Evolutionary conservation across 2,113 vertebrate species (phyloP).

Genomic region (Ia io): DNA sequence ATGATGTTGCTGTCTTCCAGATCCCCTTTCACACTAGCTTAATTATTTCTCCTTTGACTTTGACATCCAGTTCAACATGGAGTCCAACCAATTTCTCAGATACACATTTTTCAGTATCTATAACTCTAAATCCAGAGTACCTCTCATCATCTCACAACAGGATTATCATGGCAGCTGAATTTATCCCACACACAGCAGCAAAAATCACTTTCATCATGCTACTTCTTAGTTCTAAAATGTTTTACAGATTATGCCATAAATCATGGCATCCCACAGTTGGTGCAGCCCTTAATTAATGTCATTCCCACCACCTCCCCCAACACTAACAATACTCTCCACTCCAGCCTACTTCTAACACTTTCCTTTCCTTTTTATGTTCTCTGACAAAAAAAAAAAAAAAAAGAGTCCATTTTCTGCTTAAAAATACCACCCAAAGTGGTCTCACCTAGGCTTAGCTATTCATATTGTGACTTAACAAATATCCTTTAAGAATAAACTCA

Average conservation of each 20-base stretch:
- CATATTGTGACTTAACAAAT: background rate
- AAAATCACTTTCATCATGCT: background rate
- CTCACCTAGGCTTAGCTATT: background rate
- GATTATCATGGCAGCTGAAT: background rate
- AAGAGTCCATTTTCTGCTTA: background rate
- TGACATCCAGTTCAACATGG: background rate
- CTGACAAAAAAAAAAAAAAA: background rate
- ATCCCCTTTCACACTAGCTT: background rate
- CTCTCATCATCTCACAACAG: background rate
- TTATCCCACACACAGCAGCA: background rate
- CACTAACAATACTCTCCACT: background rate
- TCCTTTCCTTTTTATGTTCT: background rate
- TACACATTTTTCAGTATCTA: background rate
- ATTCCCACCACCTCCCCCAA: background rate
- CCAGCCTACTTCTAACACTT: background rate
- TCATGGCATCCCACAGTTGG: background rate
- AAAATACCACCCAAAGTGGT: background rate
- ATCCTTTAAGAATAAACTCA: slow-evolving; percentile 30
- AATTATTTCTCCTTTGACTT: background rate
- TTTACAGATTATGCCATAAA: background rate
- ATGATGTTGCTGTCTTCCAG: background rate
- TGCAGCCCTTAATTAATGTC: background rate
- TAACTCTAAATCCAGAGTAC: background rate
- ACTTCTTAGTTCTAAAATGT: slow-evolving; percentile 10
- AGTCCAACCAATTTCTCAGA: background rate